Evolutionary conservation across 1,140 invertebrate species (phyloP), one percentile per base, ranked within the genome.

Genomic region (Bicyclus anynana): DNA sequence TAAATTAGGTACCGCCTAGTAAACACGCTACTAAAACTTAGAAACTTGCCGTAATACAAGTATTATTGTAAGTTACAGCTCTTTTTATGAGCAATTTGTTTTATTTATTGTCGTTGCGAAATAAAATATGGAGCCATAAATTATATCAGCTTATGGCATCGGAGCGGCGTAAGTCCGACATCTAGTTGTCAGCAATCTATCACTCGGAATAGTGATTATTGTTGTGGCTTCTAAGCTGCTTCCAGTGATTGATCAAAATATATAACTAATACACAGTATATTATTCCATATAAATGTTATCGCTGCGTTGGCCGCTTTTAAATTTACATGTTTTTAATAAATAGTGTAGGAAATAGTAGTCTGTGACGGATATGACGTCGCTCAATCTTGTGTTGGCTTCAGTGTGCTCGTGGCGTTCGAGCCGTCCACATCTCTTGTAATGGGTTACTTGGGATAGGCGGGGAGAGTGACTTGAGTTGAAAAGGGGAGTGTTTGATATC

Each of bases 51-150:
- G 29, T 33, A 10, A 33, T 33, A 33, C 29, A 33, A 4, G 10
- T 33, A 33, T 33, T 33, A 33, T 33, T 33, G 10, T 12, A 26
- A 53, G 9, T 29, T 14, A 44, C 6, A 48, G 20, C 26, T 9
- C 35, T 49, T 44, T 50, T 17, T 46, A 26, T 27, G 21, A 33
- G 48, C 21, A 56, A 21, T 50, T 60, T 56, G 47, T 42, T 10
- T 16, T 42, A 42, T 18, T 42, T 42, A 42, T 21, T 12, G 12
- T 42, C 40, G 29, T 33, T 33, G 29, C 29, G 29, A 33, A 33
- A 33, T 33, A 33, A 33, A 12, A 33, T 33, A 12, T 33, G 29
- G 29, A 33, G 29, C 29, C 29, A 33, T 33, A 33, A 33, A 33
- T 33, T 33, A 33, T 33, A 33, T 2, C 7, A 3, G 29, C 29